Conservation (phyloP, 92 coral and sea anemone genomes). For the Porites rus region DNA sequence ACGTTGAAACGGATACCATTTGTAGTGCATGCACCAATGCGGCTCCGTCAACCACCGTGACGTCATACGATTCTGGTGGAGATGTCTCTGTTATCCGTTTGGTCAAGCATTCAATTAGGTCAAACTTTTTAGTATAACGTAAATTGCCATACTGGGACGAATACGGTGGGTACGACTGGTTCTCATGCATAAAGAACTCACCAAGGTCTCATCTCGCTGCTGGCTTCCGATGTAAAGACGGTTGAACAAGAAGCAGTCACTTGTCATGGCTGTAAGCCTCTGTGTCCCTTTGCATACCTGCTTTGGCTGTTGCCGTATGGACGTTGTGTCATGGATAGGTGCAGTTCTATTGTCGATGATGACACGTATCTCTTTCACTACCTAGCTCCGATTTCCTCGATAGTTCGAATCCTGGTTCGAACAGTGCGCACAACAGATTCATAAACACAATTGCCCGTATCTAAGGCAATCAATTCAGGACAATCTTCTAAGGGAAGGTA, state of each 20-base stretch:
- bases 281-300: constrained; percentile 20
- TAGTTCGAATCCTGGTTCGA: constrained; percentile 33
- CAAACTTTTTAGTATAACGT: constrained; percentile 28
- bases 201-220: constrained; percentile 6
- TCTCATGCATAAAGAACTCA: neutral
- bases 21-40: constrained; percentile 32
- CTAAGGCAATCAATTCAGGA: constrained; percentile 29
- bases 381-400: constrained; percentile 24
- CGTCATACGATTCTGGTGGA: constrained; percentile 27
- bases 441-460: constrained; percentile 24
- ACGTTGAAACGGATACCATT: too few relatives aligned
- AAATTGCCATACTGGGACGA: constrained; percentile 24
- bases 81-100: constrained; percentile 6
- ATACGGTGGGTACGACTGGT: constrained; percentile 18
- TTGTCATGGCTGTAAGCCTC: constrained; percentile 31
- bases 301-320: constrained; percentile 47
- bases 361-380: neutral
- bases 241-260: constrained; percentile 40
- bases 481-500: too few relatives aligned
- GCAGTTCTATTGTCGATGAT: constrained; percentile 34
- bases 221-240: constrained; percentile 40
- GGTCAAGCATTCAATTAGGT: constrained; percentile 29
- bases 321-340: constrained; percentile 12
- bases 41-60: constrained; percentile 50
- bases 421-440: constrained; percentile 36